A percentile compares a stretch with the other conserved stretches of the same genome.
Evolutionary conservation across 2,113 vertebrate genomes (phyloP).

Genomic region (Psilopsiagon aymara): DNA sequence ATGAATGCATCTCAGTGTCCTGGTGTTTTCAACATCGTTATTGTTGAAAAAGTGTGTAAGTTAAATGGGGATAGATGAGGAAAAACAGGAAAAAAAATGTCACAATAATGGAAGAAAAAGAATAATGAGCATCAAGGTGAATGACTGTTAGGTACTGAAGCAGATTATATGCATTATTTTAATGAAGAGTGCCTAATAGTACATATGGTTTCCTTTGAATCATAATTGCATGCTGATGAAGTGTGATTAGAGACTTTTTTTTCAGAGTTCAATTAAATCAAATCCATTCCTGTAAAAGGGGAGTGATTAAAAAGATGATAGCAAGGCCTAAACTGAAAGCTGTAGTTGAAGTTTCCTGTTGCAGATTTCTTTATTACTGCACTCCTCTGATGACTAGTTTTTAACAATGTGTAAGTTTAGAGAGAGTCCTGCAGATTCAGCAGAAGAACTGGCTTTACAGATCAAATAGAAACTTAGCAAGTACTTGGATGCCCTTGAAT

Average conservation of each 20-base stretch:
- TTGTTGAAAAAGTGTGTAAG: background rate
- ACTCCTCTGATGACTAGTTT: constrained; percentile 38
- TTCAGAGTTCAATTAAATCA: constrained; percentile 74
- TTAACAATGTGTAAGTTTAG: constrained; percentile 49
- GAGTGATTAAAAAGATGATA: constrained; percentile 73
- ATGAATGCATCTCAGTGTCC: background rate
- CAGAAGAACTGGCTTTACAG: background rate
- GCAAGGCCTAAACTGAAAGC: constrained; percentile 45
- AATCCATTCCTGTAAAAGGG: constrained; percentile 66
- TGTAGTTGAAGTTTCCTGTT: constrained; percentile 55
- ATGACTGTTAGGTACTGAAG: constrained; percentile 25
- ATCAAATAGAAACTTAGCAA: background rate
- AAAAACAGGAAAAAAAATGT: background rate
- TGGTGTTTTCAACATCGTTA: background rate
- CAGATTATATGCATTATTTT: constrained; percentile 74
- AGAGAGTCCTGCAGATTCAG: background rate
- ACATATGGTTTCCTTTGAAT: constrained; percentile 71
- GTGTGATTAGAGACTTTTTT: constrained; percentile 71
- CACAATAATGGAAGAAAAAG: constrained; percentile 14
- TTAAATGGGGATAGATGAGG: background rate
- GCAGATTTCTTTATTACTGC: constrained; percentile 12
- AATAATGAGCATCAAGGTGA: constrained; percentile 46
- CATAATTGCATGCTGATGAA: constrained; percentile 71
- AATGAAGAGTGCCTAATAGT: constrained; percentile 69
- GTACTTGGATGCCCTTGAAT: background rate